Base-by-base conservation (phyloP, 1,140 invertebrate species). In the Drosophila miranda region DNA sequence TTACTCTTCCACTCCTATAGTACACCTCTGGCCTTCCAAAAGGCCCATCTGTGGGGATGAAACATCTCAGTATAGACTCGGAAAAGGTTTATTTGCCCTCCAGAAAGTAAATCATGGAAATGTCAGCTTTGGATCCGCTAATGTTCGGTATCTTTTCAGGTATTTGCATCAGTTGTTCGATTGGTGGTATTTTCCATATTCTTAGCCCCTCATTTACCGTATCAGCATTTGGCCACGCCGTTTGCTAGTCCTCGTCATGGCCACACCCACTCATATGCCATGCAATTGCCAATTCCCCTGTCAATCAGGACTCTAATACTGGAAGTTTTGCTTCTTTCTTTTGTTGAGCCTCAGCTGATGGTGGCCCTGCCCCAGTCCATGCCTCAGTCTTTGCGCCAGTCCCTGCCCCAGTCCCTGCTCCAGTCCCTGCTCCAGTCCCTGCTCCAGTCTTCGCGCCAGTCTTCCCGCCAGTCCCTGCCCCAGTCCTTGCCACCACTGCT, bases 201-300 rank as follows among this genome's bases (percentile, higher is more conserved):
- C 13, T 8, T 42, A 38, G 34, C 14, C 30, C 30, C 56, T 19
- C 64, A 19, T 56, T 68, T 68, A n/a, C 6, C 19, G 23, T 19
- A 49, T 68, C 44, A 13, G 7, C 0, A 3, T 13, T 2, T 23
- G 21, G 26, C 16, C 42, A 48, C 34, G 30, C 28, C 52, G 52
- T 42, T 69, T 69, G 8, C 19, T 11, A n/a, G 63, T 53, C 53
- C 70, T 34, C 21, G 34, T 73, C 54, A 48, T 13, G 30, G 19
- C 30, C 51, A 72, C 51, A 42, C 70, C 70, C 58, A 41, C 70
- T 44, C 30, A 63, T 56, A 63, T 57, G 59, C 46, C 30, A 64
- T 74, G 59, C 69, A 74, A 51, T 74, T 74, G 42, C n/a, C 42
- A 74, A 74, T 46, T 74, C 38, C 59, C 43, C 49, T 64, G 70